Conservation (phyloP, 2,797 vertebrate species). For the Xenentodon cancila region DNA sequence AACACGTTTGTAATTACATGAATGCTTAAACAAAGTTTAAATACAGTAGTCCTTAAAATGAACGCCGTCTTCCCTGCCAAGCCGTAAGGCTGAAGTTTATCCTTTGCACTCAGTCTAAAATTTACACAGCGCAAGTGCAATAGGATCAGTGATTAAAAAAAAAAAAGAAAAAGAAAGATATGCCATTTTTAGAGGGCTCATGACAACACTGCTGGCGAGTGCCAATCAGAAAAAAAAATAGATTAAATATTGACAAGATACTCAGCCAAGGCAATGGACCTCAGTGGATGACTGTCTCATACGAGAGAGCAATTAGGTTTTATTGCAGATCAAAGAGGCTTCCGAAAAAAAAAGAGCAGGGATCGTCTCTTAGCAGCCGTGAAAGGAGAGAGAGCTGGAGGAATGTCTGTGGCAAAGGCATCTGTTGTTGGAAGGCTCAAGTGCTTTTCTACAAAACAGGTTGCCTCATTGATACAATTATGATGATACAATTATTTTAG, state of each 20-base stretch:
- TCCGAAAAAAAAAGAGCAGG: conserved; percentile 45
- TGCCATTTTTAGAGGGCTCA: conserved; percentile 32
- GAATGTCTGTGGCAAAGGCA: conserved; percentile 33
- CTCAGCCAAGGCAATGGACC: conserved; percentile 44
- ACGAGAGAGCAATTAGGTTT: conserved; percentile 61
- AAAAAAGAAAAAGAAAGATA: conserved; percentile 34
- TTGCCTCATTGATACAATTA: conserved; percentile 13
- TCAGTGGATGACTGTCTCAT: conserved; percentile 57
- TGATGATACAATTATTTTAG: conserved; percentile 7
- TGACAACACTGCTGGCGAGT: conserved; percentile 17
- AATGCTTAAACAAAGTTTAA: conserved; percentile 3
- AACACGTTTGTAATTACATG: conserved; percentile 9
- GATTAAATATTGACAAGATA: conserved; percentile 45
- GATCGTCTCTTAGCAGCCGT: conserved; percentile 35
- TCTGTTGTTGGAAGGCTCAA: conserved; percentile 40
- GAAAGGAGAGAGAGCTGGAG: conserved; percentile 28
- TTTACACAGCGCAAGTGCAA: conserved; percentile 18
- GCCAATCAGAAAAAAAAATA: conserved; percentile 51
- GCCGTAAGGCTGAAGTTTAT: conserved; percentile 4
- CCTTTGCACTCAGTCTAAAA: conserved; percentile 32
- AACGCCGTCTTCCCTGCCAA: conserved; percentile 4
- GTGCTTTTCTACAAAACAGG: conserved; percentile 16
- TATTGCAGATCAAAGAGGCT: conserved; percentile 35
- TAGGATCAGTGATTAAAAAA: conserved; percentile 23
- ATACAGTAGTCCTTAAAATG: conserved; percentile 17